Conservation (phyloP, 2,888 invertebrate genomes). For the Chironomus tentans region DNA sequence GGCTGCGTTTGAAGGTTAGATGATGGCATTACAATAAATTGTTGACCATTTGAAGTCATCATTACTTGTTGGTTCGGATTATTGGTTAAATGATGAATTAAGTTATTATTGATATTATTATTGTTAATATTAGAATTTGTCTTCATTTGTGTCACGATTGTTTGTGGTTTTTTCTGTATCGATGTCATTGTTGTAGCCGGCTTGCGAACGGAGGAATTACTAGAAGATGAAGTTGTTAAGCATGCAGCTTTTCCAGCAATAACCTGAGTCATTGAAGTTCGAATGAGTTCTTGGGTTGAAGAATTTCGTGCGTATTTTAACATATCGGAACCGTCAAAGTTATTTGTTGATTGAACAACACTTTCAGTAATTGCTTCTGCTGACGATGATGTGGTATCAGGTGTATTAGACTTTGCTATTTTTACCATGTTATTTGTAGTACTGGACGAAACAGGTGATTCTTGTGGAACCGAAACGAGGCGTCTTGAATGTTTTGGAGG, state of each 20-base stretch:
- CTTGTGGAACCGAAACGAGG: constrained; percentile 33
- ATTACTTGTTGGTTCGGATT: constrained; percentile 35
- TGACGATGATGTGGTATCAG: constrained; percentile 42
- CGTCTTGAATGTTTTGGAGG: constrained; percentile 34
- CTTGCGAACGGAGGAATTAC: constrained; percentile 31
- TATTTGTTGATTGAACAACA: constrained; percentile 72
- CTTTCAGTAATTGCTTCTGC: constrained; percentile 50
- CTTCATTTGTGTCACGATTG: constrained; percentile 28
- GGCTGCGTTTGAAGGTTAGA: constrained; percentile 16
- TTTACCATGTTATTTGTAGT: constrained; percentile 36
- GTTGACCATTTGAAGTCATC: constrained; percentile 42
- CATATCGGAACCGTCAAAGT: constrained; percentile 60
- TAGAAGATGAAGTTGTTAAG: constrained; percentile 58
- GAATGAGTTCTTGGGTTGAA: constrained; percentile 58
- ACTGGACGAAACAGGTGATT: constrained; percentile 47
- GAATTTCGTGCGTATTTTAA: constrained; percentile 54
- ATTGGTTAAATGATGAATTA: neutral
- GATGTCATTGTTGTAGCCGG: constrained; percentile 39
- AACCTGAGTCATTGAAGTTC: constrained; percentile 74
- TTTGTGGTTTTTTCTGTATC: constrained; percentile 39
- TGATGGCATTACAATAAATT: constrained; percentile 34
- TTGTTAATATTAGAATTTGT: neutral
- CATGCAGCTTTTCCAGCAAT: constrained; percentile 67
- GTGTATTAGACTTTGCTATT: constrained; percentile 48
- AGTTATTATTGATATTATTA: constrained; percentile 27